Evolutionary conservation across 2,113 vertebrate genomes (phyloP).

Genomic region (Spheniscus mendiculus): DNA sequence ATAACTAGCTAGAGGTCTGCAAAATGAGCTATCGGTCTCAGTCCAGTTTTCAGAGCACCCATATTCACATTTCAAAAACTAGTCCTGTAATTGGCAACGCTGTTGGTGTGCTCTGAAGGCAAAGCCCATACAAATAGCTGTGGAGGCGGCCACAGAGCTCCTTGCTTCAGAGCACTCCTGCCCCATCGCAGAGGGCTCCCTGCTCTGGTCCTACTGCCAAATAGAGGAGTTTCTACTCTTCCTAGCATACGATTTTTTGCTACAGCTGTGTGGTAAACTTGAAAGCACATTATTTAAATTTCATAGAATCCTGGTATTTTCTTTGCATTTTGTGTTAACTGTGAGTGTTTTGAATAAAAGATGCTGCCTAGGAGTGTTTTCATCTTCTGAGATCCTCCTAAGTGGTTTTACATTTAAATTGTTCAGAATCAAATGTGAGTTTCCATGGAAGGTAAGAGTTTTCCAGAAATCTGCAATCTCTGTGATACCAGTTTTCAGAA

Average conservation of each 20-base stretch:
- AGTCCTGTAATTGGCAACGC: neutral
- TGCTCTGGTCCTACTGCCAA: neutral
- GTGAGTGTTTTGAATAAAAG: neutral
- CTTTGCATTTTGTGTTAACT: neutral
- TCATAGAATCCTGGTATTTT: neutral
- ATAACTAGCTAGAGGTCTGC: neutral
- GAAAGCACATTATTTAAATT: neutral
- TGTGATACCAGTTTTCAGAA: neutral
- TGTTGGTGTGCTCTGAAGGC: neutral
- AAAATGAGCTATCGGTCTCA: conserved; percentile 11
- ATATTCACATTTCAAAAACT: neutral
- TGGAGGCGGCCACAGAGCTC: neutral
- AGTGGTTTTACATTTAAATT: neutral
- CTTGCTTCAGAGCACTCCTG: neutral
- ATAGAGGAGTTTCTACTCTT: neutral
- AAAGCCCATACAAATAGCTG: neutral
- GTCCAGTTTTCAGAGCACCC: neutral
- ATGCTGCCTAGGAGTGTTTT: neutral
- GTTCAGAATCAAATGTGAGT: neutral
- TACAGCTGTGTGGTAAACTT: neutral
- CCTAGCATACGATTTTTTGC: neutral
- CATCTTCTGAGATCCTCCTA: neutral
- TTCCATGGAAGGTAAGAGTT: neutral
- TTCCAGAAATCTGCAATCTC: neutral
- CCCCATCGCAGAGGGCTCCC: neutral